Conservation (phyloP, 2,797 vertebrate species). For the Sebastiscus albofasciatus region DNA sequence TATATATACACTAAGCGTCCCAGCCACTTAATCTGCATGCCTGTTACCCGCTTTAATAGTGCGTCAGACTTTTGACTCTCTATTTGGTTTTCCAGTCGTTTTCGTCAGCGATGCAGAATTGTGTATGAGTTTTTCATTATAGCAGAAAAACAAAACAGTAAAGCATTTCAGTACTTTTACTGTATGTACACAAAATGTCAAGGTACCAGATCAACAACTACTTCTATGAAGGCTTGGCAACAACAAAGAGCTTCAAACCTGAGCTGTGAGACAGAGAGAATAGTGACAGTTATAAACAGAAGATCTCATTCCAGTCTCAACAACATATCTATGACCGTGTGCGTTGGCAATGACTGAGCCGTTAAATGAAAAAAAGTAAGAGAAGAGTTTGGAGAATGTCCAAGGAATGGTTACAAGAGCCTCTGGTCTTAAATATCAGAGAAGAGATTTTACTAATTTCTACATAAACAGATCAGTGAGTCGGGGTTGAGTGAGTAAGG, state of each 20-base stretch:
- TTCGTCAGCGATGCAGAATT: background rate
- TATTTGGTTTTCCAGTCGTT: background rate
- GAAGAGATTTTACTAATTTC: constrained; percentile 64
- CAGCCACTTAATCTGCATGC: background rate
- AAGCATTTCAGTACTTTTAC: background rate
- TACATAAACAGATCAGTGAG: constrained; percentile 63
- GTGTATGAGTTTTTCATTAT: background rate
- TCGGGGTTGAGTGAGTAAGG: constrained; percentile 9
- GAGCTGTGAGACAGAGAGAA: constrained; percentile 27
- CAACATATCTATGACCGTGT: constrained; percentile 64
- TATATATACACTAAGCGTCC: no score
- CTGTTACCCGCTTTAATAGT: no score
- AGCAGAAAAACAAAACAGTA: background rate
- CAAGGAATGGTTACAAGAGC: constrained; percentile 54
- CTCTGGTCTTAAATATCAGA: constrained; percentile 57
- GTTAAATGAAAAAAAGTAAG: constrained; percentile 55
- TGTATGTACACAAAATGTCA: constrained; percentile 11
- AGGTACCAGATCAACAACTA: constrained; percentile 20
- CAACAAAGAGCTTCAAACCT: constrained; percentile 12
- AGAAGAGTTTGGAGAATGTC: constrained; percentile 39
- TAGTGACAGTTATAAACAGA: constrained; percentile 64
- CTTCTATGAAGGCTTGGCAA: constrained; percentile 10
- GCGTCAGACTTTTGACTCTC: background rate
- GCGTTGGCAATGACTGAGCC: constrained; percentile 54
- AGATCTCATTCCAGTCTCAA: constrained; percentile 73